Conservation (phyloP, 2,888 invertebrate genomes). For the Chymomyza amoena region DNA sequence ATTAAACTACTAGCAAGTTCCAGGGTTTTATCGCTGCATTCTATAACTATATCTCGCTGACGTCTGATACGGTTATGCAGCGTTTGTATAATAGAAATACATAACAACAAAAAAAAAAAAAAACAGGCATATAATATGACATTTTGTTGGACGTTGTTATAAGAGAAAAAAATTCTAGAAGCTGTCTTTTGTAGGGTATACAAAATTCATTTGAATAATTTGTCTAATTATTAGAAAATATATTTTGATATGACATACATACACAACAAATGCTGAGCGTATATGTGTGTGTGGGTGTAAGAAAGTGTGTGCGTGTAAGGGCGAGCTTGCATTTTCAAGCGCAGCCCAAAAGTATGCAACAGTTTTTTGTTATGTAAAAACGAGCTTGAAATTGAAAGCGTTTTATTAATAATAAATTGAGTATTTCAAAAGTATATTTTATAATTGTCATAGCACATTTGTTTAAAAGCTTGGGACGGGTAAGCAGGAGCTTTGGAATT, state of each 20-base stretch:
- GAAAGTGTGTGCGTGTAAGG: not conserved
- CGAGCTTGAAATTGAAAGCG: not conserved
- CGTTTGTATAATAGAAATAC: no score
- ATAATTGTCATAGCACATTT: not conserved
- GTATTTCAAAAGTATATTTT: not conserved
- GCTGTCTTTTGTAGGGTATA: not conserved
- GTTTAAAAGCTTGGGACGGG: not conserved
- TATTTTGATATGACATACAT: conserved; percentile 1
- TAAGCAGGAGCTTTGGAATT: not conserved
- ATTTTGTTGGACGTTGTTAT: no score
- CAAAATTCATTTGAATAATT: not conserved
- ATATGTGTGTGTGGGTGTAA: not conserved
- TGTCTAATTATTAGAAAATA: not conserved
- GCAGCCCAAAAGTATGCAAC: not conserved
- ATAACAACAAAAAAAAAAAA: no score
- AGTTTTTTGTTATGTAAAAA: not conserved
- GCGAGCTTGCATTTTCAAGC: not conserved
- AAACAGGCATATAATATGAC: no score
- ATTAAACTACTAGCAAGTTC: conserved; percentile 57
- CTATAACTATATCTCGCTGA: no score
- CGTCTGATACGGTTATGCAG: no score
- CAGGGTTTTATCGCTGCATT: not conserved
- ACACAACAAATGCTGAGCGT: not conserved
- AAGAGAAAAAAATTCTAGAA: no score
- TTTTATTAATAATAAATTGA: not conserved